Percentiles rank a stretch among this genome's conserved stretches.
phyloP scores from a whole-genome alignment of 2,113 vertebrate species.

The Lamprotornis superbus region DNA sequence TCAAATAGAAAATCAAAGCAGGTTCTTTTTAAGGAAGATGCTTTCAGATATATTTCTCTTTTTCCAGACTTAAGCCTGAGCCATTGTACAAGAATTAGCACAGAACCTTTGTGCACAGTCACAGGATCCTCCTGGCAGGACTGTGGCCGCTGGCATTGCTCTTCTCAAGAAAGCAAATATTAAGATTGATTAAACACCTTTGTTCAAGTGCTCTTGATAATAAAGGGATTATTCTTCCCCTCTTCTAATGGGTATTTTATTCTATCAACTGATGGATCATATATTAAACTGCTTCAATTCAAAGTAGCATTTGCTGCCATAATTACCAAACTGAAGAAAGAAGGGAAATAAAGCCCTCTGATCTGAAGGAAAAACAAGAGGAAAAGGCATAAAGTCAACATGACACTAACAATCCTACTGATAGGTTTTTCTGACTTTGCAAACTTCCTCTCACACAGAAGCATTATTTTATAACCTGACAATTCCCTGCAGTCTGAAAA shows the following conservation, averaged over 20 bases:
- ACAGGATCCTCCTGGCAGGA: not conserved
- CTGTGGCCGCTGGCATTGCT: conserved; percentile 34
- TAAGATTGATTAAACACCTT: conserved; percentile 72
- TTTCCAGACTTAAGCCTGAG: not conserved
- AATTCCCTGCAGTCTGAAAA: not conserved
- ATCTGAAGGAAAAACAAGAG: conserved; percentile 2
- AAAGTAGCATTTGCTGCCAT: conserved; percentile 67
- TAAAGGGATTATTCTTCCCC: conserved; percentile 63
- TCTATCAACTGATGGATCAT: conserved; percentile 64
- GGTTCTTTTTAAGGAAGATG: not conserved
- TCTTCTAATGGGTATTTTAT: conserved; percentile 46
- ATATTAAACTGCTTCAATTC: conserved; percentile 70
- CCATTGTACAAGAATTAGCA: not conserved
- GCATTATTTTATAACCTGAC: not conserved
- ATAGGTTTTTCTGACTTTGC: not conserved
- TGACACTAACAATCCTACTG: not conserved
- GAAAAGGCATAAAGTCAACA: not conserved
- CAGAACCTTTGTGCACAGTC: not conserved
- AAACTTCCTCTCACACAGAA: not conserved
- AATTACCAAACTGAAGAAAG: not conserved
- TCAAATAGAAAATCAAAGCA: not conserved
- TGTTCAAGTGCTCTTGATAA: conserved; percentile 70
- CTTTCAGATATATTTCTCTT: not conserved
- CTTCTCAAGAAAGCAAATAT: conserved; percentile 65
- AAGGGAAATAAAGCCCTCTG: not conserved